These are phyloP conservation scores for Drosophila lacertosa DNA, from an alignment of 1,140 invertebrate species.

Conservation along the genomic window DNA sequence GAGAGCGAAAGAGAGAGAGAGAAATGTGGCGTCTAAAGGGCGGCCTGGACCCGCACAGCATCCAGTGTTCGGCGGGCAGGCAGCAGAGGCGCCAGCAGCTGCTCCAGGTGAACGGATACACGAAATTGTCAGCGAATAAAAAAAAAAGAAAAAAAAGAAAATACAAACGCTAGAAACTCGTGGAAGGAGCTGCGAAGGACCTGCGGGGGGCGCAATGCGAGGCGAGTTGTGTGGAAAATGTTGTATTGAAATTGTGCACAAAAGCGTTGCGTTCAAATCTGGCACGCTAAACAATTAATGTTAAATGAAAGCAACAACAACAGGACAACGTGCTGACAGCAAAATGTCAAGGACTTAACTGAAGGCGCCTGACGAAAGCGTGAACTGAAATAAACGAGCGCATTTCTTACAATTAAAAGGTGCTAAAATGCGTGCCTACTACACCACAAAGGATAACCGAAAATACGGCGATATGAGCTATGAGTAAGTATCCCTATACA, in stretches of 20 bases:
- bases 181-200: not conserved
- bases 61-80: constrained; percentile 58
- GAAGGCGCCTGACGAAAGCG: not conserved
- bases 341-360: constrained; percentile 70
- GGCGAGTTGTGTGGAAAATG: constrained; percentile 62
- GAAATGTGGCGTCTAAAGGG: constrained; percentile 23
- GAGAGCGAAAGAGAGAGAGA: constrained; percentile 7
- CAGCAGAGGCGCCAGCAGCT: constrained; percentile 50
- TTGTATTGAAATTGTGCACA: constrained; percentile 60
- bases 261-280: constrained; percentile 52
- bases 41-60: constrained; percentile 48
- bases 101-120: constrained; percentile 23
- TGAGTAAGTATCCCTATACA: constrained; percentile 58
- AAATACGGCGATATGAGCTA: constrained; percentile 80
- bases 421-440: constrained; percentile 74
- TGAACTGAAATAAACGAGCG: constrained; percentile 22
- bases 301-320: constrained; percentile 22
- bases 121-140: not conserved
- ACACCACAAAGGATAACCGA: constrained; percentile 69
- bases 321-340: too few relatives aligned
- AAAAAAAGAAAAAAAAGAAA: too few relatives aligned
- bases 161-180: too few relatives aligned
- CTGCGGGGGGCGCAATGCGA: not conserved
- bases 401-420: constrained; percentile 36
- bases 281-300: constrained; percentile 60